Percentiles rank a stretch among this genome's conserved stretches.
Conservation (phyloP, 2,113 vertebrate genomes). For the Dascyllus trimaculatus region DNA sequence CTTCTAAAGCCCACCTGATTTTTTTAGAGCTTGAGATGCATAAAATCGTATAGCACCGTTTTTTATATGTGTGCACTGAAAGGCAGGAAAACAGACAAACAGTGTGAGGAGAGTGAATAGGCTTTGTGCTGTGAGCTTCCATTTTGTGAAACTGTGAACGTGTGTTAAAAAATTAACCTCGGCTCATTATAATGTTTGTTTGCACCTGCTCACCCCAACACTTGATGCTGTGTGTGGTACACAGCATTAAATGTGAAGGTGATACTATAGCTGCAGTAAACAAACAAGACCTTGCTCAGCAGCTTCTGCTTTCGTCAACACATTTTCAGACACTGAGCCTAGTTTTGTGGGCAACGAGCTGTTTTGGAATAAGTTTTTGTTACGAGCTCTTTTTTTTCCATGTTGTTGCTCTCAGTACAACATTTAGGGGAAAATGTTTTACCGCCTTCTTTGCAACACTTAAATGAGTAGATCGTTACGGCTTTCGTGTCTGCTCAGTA, state of each 20-base stretch:
- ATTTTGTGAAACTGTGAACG: slow-evolving; percentile 14
- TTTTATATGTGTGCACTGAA: background rate
- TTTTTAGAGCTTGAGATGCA: slow-evolving; percentile 20
- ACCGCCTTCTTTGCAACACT: background rate
- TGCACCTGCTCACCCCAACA: background rate
- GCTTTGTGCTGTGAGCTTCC: background rate
- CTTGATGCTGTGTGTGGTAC: background rate
- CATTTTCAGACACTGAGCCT: background rate
- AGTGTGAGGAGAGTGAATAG: background rate
- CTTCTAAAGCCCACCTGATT: slow-evolving; percentile 5
- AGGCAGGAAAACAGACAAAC: background rate
- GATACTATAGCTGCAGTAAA: background rate
- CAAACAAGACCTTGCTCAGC: background rate
- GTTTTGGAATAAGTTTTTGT: background rate
- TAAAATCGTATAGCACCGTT: background rate
- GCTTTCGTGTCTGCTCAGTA: background rate
- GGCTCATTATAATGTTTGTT: background rate
- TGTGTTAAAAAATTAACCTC: background rate
- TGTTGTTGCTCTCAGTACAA: background rate
- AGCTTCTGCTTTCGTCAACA: slow-evolving; percentile 1
- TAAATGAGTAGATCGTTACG: background rate
- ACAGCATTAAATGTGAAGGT: background rate
- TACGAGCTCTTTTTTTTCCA: background rate
- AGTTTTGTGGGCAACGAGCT: background rate
- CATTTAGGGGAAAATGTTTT: background rate